These are phyloP conservation scores for Typhlomys cinereus DNA, from an alignment of 2,113 vertebrate species.

Conservation along the genomic window DNA sequence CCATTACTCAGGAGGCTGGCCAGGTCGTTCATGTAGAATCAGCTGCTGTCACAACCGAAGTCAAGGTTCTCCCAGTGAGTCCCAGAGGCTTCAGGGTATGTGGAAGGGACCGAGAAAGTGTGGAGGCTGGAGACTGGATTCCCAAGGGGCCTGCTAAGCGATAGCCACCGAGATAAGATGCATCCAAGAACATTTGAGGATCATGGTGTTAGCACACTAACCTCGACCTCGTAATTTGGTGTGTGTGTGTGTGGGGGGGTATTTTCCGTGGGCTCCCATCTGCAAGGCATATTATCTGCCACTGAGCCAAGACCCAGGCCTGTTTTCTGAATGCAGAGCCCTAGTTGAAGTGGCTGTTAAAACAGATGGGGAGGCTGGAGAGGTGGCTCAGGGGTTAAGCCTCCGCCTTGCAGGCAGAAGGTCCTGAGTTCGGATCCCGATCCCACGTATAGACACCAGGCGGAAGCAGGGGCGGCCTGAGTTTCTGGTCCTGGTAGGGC, in stretches of 20 bases:
- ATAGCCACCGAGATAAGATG: background rate
- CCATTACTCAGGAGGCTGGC: background rate
- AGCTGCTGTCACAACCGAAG: background rate
- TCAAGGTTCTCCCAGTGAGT: background rate
- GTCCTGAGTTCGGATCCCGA: no score
- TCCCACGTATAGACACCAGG: no score
- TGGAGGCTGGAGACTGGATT: background rate
- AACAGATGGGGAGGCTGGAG: no score
- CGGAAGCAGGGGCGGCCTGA: no score
- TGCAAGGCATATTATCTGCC: background rate
- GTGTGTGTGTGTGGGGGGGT: background rate
- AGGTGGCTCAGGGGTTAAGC: no score
- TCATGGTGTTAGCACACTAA: background rate
- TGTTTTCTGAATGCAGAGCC: background rate
- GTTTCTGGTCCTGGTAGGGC: no score
- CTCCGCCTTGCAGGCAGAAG: no score
- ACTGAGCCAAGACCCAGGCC: background rate
- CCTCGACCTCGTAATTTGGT: background rate
- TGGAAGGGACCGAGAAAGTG: background rate
- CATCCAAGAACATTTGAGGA: background rate
- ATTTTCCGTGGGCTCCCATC: background rate
- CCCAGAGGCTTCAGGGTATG: background rate
- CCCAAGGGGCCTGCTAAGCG: background rate
- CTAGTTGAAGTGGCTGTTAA: background rate
- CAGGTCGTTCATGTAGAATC: background rate